phyloP scores from a whole-genome alignment of 2,113 vertebrate genomes.

The Cisticola juncidis region DNA sequence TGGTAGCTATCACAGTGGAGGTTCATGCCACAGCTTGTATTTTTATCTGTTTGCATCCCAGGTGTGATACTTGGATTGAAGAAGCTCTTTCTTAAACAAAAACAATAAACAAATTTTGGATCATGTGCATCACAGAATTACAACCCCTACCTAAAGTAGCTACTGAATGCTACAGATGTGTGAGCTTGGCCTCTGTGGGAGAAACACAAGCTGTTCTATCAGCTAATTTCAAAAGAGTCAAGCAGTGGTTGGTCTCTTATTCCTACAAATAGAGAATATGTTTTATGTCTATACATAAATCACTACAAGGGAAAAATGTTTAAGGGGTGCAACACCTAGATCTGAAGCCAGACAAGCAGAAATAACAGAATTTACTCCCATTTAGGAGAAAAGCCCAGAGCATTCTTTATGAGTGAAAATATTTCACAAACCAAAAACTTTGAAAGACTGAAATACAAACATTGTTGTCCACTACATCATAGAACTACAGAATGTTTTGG shows the following conservation, averaged over 20 bases:
- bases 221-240: not conserved
- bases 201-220: not conserved
- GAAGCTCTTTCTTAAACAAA: not conserved
- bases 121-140: not conserved
- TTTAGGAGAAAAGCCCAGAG: not conserved
- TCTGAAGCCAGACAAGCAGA: not conserved
- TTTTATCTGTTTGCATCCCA: not conserved
- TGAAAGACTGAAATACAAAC: not conserved
- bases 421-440: not conserved
- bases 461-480: not conserved
- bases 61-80: not conserved
- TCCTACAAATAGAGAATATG: not conserved
- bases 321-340: not conserved
- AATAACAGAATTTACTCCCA: not conserved
- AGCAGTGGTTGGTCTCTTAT: not conserved
- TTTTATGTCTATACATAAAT: not conserved
- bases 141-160: fast-evolving
- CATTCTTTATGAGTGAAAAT: not conserved
- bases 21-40: not conserved
- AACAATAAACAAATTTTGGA: not conserved
- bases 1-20: not conserved
- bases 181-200: not conserved
- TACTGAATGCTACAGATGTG: not conserved
- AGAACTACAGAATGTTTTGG: not conserved
- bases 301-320: not conserved